Conservation (phyloP, 1,140 invertebrate genomes). For the Drosophila carrolli region DNA sequence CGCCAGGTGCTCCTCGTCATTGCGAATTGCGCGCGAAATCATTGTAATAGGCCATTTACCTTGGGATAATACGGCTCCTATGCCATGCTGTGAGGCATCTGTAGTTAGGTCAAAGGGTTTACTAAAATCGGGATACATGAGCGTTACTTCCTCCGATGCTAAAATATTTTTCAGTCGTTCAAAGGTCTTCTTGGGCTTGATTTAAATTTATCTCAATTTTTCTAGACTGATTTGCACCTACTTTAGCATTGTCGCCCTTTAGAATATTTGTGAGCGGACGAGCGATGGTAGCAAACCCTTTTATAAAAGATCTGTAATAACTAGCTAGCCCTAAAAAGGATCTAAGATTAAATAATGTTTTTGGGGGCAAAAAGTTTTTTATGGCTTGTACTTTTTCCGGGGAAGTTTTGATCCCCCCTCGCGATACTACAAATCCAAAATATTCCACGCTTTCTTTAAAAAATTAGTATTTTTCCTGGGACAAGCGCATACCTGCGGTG, state of each 20-base stretch:
- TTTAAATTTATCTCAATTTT: neutral
- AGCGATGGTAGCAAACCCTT: neutral
- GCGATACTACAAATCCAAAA: no score
- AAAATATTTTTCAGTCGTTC: no score
- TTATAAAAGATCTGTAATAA: neutral
- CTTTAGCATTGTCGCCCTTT: neutral
- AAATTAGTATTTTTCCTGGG: neutral
- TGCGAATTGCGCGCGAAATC: no score
- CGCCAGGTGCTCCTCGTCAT: no score
- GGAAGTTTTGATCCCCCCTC: neutral
- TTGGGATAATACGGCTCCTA: no score
- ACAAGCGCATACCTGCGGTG: neutral
- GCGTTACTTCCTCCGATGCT: no score
- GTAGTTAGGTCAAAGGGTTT: no score
- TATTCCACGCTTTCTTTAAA: neutral
- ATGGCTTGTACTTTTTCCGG: neutral
- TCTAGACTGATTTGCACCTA: neutral
- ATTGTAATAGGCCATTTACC: no score
- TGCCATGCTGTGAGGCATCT: no score
- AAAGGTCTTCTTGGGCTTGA: no score
- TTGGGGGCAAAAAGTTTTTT: neutral
- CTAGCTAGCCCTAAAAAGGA: neutral
- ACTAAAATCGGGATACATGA: no score
- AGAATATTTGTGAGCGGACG: neutral
- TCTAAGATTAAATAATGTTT: neutral